Base-by-base conservation (phyloP, 2,888 invertebrate species). In the Protodeltote pygarga region DNA sequence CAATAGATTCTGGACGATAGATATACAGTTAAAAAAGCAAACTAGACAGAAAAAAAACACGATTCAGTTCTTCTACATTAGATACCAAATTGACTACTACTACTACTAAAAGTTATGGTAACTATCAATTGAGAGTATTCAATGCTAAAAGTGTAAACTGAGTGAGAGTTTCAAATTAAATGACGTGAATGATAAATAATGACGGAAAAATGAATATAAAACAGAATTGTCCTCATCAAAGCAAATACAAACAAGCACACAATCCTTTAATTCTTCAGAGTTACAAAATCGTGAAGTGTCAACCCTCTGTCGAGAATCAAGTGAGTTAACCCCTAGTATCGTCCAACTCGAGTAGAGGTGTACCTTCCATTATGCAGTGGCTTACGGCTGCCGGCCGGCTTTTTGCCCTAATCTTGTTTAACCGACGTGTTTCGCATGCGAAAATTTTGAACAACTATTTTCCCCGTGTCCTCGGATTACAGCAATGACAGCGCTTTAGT, bases 321-420 rank as follows among this genome's bases (percentile, higher is more conserved):
- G 33, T 41, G 70, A 65, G 53, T 52, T 38, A 24, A 14, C 23
- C 33, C 11, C 17, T 41, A 24, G 53, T 50, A 60, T 39, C 39
- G 39, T 35, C 31, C 34, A 37, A 39, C 61, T 63, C 61, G 48
- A 60, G 60, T 57, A 32, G 45, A 69, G 58, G 62, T 66, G 60
- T 63, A 62, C 62, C 62, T 62, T 73, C 62, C 68, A 78, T 77
- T 77, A 77, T 79, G 74, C 77, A 77, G 75, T 68, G 68, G 78
- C 77, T 77, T 77, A 76, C 65, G 63, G 60, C 60, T 59, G 60
- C 47, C 71, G 59, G 52, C 60, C 70, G 63, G 73, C 69, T 73
- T 75, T 77, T 73, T 66, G 54, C 67, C 65, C 60, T 79, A 81
- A 83, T 78, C 79, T 75, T 70, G 76, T 76, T 73, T 65, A 71